Evolutionary conservation across 1,140 invertebrate species (phyloP), one percentile per base, ranked within the genome.

Genomic region (Chionoecetes opilio): DNA sequence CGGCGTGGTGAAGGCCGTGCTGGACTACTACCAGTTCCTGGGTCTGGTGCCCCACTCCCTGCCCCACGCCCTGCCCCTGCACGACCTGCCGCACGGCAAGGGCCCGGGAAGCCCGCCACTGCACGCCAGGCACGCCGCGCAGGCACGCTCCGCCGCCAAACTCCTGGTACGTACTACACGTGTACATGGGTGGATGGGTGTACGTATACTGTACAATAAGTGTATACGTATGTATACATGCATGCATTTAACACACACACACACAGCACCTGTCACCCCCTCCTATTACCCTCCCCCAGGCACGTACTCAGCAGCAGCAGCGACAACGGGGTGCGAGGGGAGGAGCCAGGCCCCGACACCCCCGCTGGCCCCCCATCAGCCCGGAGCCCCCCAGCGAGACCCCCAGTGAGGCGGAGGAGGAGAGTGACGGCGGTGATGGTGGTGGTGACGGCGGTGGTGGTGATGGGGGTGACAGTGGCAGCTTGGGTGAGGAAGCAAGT

Each of bases 21-120:
- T 95, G n/a, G 94, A 95, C 34, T 95, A 95, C 46, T 95, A 95
- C 90, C 90, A 92, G 94, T 95, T 95, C 46, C 84, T 95, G 8
- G 94, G 94, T 8, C 94, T 95, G 2, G 82, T 95, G 5, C 94
- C 94, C 46, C 85, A 95, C 94, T n/a, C 41, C 31, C 3, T 29
- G 0, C 94, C 94, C 41, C 63, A 38, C 26, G 94, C 94, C 84
- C 94, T 86, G 82, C 94, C 94, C 91, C 84, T 95, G 0, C 94
- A 95, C 53, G 94, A 95, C 90, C 90, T 95, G n/a, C 94, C 94
- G 31, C 46, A 82, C 34, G 88, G 94, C 0, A 86, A 82, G 34
- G 90, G 94, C 21, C 94, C 94, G 0, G 93, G 34, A 41, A 95
- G 90, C 90, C 94, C 94, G 6, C 94, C 94, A 3, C 90, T 84